Evolutionary conservation across 64 coral and sea anemone genomes (phyloP).

Genomic region (Montipora capricornis): DNA sequence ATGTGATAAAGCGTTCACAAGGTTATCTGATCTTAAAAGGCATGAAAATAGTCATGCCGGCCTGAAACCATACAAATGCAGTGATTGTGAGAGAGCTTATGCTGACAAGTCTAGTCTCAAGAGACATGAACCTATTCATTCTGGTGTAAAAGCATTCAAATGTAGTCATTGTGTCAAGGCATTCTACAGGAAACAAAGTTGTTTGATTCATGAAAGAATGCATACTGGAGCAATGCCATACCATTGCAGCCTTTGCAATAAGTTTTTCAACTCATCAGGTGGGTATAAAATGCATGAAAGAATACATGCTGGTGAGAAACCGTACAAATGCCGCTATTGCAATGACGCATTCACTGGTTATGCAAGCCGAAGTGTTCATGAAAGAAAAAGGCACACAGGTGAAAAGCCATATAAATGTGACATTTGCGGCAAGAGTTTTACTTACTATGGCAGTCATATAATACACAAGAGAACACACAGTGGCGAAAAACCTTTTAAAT

Average conservation of each 20-base stretch:
- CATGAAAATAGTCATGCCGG: neutral
- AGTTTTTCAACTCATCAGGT: neutral
- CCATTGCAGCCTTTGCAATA: conserved; percentile 25
- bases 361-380: neutral
- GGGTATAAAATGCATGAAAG: neutral
- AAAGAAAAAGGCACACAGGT: neutral
- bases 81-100: conserved; percentile 5
- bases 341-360: neutral
- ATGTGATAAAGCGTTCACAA: conserved; percentile 12
- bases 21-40: neutral
- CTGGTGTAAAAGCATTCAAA: conserved; percentile 9
- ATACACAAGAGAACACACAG: conserved; percentile 38
- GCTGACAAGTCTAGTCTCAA: neutral
- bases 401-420: conserved; percentile 27
- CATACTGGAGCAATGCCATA: conserved; percentile 33
- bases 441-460: neutral
- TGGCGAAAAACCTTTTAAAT: conserved; percentile 35
- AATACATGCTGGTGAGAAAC: conserved; percentile 10
- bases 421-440: conserved; percentile 41
- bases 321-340: neutral
- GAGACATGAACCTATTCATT: conserved; percentile 6
- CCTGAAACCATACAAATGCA: conserved; percentile 24
- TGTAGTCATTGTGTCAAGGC: conserved; percentile 34
- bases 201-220: conserved; percentile 1
- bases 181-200: conserved; percentile 10